Base-by-base conservation (phyloP, 2,113 vertebrate species). In the Triplophysa rosa region DNA sequence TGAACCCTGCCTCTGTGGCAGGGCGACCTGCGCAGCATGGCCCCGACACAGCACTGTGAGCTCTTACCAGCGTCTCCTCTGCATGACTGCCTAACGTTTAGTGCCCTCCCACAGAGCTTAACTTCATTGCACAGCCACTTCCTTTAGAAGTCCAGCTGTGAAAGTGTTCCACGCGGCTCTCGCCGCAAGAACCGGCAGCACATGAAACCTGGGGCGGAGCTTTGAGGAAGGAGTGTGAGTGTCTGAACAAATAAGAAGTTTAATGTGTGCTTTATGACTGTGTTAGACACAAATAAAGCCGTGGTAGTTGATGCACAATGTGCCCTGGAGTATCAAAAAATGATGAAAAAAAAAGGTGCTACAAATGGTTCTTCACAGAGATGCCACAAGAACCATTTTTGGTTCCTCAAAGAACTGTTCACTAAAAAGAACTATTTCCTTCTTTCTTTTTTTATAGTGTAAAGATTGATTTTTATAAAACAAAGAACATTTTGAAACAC, bases 1-100 rank as follows among this genome's bases (percentile, higher is more conserved):
- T 94, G 91, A 88, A 93, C 88, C 88, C 91, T 91, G 89, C 90
- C 87, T 87, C 89, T 91, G 88, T 89, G 90, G 87, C 91, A 90
- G 67, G 93, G 90, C 79, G 93, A 94, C 86, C 89, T 87, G 86
- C 89, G 91, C 87, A 91, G 89, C 93, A 94, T 94, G 33, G 83
- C 90, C 87, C 89, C 77, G 11, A 88, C 78, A 84, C 83, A 80
- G 80, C 79, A 19, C 42, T 80, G 54, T 8, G 17, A 52, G 58
- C 29, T 76, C 54, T 37, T 77, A 78, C n/a, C 14, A 76, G 72
- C 45, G 59, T 78, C 67, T 47, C 26, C 17, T 84, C 71, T 67
- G 59, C 84, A 66, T 75, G 61, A 37, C 40, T 63, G 78, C 65
- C 85, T 86, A 21, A 66, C 87, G 84, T 74, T 72, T 23, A 52